Evolutionary conservation across 2,888 invertebrate genomes (phyloP).

Genomic region (Troides oblongomaculatus): DNA sequence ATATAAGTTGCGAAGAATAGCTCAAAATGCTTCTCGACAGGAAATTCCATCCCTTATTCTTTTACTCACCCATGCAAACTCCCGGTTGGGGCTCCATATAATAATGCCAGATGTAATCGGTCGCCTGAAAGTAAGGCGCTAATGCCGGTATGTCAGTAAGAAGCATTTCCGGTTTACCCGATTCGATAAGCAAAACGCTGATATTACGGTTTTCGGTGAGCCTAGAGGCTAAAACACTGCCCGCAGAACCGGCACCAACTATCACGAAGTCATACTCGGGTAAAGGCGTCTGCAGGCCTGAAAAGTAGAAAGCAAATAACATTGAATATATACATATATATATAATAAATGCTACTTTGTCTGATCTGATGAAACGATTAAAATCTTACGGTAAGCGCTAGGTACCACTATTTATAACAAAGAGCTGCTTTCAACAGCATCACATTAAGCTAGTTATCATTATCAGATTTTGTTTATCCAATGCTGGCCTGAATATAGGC

Average conservation of each 20-base stretch:
- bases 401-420: too few species aligned
- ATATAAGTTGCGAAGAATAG: too few species aligned
- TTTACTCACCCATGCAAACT: conserved; percentile 68
- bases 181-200: conserved; percentile 73
- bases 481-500: too few species aligned
- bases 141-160: conserved; percentile 67
- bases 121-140: conserved; percentile 64
- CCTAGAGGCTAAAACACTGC: conserved; percentile 71
- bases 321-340: too few species aligned
- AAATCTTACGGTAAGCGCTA: too few species aligned
- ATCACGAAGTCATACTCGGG: conserved; percentile 72
- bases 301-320: conserved; percentile 28
- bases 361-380: too few species aligned
- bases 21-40: too few species aligned
- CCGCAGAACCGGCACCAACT: conserved; percentile 80
- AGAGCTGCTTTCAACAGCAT: too few species aligned
- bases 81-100: conserved; percentile 77
- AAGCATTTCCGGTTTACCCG: conserved; percentile 68
- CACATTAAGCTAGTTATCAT: too few species aligned
- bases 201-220: conserved; percentile 68
- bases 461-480: too few species aligned
- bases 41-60: too few species aligned
- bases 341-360: too few species aligned
- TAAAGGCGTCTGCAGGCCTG: conserved; percentile 62
- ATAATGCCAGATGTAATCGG: conserved; percentile 73